Evolutionary conservation across 2,888 invertebrate genomes (phyloP), one percentile per base, ranked within the genome.

Genomic region (Tenthredo distinguenda): DNA sequence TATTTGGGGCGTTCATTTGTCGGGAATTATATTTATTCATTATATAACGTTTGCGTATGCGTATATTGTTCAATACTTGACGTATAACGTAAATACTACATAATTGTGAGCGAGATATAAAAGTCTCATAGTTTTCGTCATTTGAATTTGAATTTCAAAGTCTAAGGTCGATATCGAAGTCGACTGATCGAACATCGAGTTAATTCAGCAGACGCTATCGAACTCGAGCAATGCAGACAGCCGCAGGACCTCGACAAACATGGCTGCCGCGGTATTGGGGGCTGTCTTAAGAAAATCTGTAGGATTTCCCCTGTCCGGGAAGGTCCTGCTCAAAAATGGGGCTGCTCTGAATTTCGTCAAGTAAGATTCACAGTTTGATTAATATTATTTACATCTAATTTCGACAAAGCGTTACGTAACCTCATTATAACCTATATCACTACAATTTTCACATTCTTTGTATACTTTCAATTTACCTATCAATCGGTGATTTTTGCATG

Each of bases 251-350:
- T 84, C 77, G 86, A 86, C 71, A 87, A 91, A 90, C 84, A 92
- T 92, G 92, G 92, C 92, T 86, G 90, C 90, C 86, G 92, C 90
- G 86, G 91, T 94, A 83, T 91, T 94, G 87, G 93, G 93, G 94
- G 94, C 95, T 90, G 94, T 96, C 93, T 92, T 96, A 90, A 94
- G 95, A 92, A 96, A 95, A 94, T 94, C 95, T 34, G 88, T 94
- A 83, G 94, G 94, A 92, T 93, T 95, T 87, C 90, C 93, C 79
- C 92, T 93, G 90, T 89, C 90, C 65, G 92, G 93, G 71, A 94
- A 93, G 86, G 92, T 92, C 72, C 91, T 95, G 50, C 90, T 95
- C 87, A 94, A 94, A 88, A 94, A 94, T 93, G 91, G 94, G 88
- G 94, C 94, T 79, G 94, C 94, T 31, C 91, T 94, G 89, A 93